phyloP scores from a whole-genome alignment of 2,888 invertebrate genomes.

The Lissonota sp. region DNA sequence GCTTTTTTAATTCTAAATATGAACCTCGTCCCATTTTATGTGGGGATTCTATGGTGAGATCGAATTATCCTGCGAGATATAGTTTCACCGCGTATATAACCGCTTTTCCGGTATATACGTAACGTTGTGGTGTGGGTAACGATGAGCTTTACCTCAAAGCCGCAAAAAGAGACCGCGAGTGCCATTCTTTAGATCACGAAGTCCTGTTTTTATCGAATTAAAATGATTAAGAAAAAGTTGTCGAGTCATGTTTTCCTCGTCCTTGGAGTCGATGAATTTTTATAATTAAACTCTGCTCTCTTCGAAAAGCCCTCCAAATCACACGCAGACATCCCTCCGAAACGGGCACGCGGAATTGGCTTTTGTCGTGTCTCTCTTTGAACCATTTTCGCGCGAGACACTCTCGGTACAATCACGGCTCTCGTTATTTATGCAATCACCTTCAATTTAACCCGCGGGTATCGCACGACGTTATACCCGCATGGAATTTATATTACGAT shows the following conservation, averaged over 20 bases:
- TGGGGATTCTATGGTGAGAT: slow-evolving; percentile 14
- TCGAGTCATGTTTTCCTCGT: slow-evolving; percentile 15
- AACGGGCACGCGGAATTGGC: slow-evolving; percentile 4
- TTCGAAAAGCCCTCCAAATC: slow-evolving; percentile 1
- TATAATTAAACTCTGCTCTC: slow-evolving; percentile 55
- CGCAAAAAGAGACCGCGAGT: not conserved
- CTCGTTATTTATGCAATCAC: slow-evolving; percentile 34
- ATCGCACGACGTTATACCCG: not conserved
- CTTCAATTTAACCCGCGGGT: slow-evolving; percentile 17
- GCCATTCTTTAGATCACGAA: not conserved
- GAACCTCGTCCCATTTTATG: slow-evolving; percentile 7
- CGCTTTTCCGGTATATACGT: slow-evolving; percentile 46
- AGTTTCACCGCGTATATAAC: slow-evolving; percentile 11
- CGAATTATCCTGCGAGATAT: slow-evolving; percentile 42
- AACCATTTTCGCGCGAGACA: slow-evolving; percentile 29
- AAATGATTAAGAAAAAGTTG: slow-evolving; percentile 55
- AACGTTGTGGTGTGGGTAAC: not conserved
- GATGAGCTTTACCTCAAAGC: slow-evolving; percentile 7
- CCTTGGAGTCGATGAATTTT: slow-evolving; percentile 54
- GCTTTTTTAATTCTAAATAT: not conserved
- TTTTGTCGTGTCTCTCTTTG: not conserved
- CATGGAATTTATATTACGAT: slow-evolving; percentile 1
- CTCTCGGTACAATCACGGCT: slow-evolving; percentile 6
- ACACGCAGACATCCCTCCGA: not conserved
- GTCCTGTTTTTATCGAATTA: slow-evolving; percentile 52